Conservation (phyloP, 2,797 vertebrate species). For the Argyrosomus regius region DNA sequence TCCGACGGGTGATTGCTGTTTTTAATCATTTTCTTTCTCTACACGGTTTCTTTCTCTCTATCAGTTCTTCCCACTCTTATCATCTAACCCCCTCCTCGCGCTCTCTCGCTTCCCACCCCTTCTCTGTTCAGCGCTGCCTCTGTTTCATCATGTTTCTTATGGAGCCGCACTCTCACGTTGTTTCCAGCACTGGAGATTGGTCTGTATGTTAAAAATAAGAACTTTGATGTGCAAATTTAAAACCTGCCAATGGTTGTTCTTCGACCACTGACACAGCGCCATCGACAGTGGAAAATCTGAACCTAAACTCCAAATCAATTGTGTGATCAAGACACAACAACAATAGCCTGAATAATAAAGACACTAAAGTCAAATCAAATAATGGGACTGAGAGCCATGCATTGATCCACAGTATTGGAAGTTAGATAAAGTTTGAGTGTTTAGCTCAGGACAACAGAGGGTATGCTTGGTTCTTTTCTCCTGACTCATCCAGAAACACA, state of each 20-base stretch:
- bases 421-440: conserved; percentile 46
- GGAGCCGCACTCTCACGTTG: conserved; percentile 59
- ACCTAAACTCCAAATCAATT: not conserved
- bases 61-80: conserved; percentile 85
- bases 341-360: not conserved
- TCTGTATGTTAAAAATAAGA: conserved; percentile 48
- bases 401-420: not conserved
- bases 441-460: conserved; percentile 37
- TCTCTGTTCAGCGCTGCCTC: conserved; percentile 65
- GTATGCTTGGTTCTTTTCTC: conserved; percentile 40
- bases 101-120: conserved; percentile 74
- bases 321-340: conserved; percentile 11
- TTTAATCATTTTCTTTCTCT: conserved; percentile 92
- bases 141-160: conserved; percentile 70
- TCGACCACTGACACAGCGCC: conserved; percentile 32
- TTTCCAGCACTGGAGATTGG: conserved; percentile 38
- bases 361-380: conserved; percentile 1
- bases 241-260: conserved; percentile 40
- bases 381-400: not conserved
- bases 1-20: conserved; percentile 91
- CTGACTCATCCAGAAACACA: conserved; percentile 59
- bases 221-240: conserved; percentile 50
- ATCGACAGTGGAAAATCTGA: conserved; percentile 8
- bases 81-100: conserved; percentile 80
- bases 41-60: conserved; percentile 81